Evolutionary conservation across 2,888 invertebrate genomes (phyloP).

Genomic region (Melanotus villosus): DNA sequence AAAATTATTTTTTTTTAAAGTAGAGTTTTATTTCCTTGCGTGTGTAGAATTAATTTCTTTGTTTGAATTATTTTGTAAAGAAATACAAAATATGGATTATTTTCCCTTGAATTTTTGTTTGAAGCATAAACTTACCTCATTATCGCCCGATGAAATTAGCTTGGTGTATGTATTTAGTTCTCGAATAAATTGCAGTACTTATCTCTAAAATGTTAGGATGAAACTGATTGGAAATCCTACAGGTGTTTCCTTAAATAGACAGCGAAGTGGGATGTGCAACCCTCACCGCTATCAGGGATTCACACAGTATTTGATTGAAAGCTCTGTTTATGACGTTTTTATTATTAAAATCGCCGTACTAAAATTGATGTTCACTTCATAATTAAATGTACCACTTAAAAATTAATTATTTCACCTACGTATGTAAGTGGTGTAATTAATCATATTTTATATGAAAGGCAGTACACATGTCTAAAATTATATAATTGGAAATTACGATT

Average conservation of each 20-base stretch:
- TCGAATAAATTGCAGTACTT: slow-evolving; percentile 5
- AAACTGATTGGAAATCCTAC: slow-evolving; percentile 25
- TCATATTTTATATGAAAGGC: background rate
- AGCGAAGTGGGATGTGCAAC: slow-evolving; percentile 30
- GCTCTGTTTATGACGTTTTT: slow-evolving; percentile 35
- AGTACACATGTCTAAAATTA: too few species aligned
- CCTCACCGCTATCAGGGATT: slow-evolving; percentile 30
- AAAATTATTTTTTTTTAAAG: too few species aligned
- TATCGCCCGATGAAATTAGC: background rate
- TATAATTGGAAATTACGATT: too few species aligned
- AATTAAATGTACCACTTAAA: background rate
- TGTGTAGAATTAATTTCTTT: too few species aligned
- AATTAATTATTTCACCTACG: background rate
- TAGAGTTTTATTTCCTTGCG: too few species aligned
- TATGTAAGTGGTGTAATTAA: background rate
- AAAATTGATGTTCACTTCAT: slow-evolving; percentile 9
- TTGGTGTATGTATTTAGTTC: background rate
- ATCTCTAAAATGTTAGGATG: slow-evolving; percentile 12
- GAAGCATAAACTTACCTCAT: slow-evolving; percentile 14
- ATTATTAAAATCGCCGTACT: background rate
- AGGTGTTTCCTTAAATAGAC: slow-evolving; percentile 39
- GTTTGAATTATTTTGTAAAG: background rate
- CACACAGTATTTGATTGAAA: slow-evolving; percentile 7
- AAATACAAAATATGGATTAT: background rate
- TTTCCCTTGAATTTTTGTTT: too few species aligned